Conservation (phyloP, 2,797 vertebrate genomes). For the Propithecus deckenii region DNA sequence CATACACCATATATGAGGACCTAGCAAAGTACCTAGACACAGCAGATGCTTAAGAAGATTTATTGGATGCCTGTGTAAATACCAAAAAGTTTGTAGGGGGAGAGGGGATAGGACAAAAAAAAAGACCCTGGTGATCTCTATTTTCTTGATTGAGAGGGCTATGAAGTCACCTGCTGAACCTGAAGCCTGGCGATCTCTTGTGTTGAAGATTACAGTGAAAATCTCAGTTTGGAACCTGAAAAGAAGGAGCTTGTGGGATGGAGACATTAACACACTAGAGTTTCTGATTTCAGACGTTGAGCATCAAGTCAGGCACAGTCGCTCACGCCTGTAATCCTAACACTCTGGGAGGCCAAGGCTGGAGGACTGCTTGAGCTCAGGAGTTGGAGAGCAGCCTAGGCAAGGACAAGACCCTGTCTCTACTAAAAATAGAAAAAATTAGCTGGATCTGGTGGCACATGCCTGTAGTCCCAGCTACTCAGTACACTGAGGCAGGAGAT, state of each 20-base stretch:
- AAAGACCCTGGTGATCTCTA: background rate
- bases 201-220: background rate
- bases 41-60: background rate
- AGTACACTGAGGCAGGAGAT: too few relatives aligned
- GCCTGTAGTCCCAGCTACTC: too few relatives aligned
- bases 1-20: background rate
- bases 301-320: background rate
- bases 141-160: background rate
- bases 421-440: too few relatives aligned
- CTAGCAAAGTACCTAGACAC: background rate
- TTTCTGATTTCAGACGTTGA: background rate
- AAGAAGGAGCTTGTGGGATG: background rate
- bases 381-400: too few relatives aligned
- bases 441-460: too few relatives aligned
- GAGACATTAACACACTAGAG: background rate
- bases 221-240: background rate
- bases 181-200: background rate
- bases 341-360: too few relatives aligned
- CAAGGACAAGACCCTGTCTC: too few relatives aligned
- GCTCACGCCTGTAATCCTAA: too few relatives aligned
- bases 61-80: background rate
- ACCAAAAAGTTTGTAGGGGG: background rate
- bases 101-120: background rate
- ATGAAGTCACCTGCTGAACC: background rate
- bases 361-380: too few relatives aligned